Evolutionary conservation across 2,113 vertebrate genomes (phyloP).

Genomic region (Falco punctatus): DNA sequence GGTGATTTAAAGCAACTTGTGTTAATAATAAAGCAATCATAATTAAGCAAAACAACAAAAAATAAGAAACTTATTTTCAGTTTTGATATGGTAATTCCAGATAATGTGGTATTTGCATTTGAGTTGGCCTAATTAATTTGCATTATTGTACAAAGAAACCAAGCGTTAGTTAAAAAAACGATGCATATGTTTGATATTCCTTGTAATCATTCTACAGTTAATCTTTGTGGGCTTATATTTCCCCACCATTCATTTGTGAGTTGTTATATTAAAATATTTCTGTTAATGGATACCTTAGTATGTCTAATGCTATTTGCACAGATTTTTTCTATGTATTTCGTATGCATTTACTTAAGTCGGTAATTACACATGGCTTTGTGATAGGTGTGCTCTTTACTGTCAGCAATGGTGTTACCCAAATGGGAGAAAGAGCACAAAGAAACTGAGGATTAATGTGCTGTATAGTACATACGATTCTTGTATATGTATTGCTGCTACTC

Average conservation of each 20-base stretch:
- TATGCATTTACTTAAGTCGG: not conserved
- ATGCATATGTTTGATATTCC: not conserved
- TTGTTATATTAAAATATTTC: not conserved
- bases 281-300: not conserved
- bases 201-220: not conserved
- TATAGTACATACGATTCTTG: not conserved
- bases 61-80: not conserved
- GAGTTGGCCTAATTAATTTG: not conserved
- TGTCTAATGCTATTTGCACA: not conserved
- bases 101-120: not conserved
- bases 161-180: not conserved
- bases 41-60: not conserved
- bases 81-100: not conserved
- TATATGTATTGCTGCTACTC: not conserved
- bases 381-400: not conserved
- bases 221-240: not conserved
- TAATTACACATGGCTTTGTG: not conserved
- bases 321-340: not conserved
- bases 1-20: not conserved
- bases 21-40: not conserved
- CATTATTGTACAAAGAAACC: not conserved
- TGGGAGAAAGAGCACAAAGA: not conserved
- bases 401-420: not conserved
- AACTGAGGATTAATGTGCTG: not conserved
- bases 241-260: not conserved